Conservation (phyloP, 2,797 vertebrate species). For the Enteromius anoplus region DNA sequence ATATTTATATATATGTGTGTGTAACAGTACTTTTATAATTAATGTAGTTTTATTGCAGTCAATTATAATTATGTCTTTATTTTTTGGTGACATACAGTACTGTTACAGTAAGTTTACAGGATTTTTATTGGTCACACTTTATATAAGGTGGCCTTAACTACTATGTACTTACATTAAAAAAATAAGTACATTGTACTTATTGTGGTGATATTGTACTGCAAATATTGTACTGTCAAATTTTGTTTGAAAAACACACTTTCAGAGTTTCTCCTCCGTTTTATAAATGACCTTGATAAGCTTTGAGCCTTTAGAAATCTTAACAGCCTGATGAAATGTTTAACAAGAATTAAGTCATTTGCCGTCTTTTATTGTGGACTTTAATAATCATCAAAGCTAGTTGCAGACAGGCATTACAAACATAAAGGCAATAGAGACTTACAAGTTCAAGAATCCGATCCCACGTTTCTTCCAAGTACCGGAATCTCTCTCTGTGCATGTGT, state of each 20-base stretch:
- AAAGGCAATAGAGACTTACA: not conserved
- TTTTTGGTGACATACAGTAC: not conserved
- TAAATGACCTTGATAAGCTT: not conserved
- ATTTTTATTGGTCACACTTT: not conserved
- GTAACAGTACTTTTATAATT: not conserved
- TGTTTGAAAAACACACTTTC: not conserved
- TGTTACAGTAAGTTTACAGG: not conserved
- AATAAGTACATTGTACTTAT: too few relatives aligned
- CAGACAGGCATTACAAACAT: not conserved
- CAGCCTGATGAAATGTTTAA: not conserved
- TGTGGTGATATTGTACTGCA: too few relatives aligned
- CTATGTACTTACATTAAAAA: too few relatives aligned
- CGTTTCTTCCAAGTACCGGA: not conserved
- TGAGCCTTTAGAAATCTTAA: not conserved
- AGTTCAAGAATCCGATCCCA: not conserved
- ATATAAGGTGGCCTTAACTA: too few relatives aligned
- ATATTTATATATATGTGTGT: too few relatives aligned
- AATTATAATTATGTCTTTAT: not conserved
- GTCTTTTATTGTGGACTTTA: not conserved
- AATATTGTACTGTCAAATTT: not conserved
- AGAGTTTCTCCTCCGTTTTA: not conserved
- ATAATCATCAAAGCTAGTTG: not conserved
- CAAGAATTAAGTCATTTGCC: not conserved
- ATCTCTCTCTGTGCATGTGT: conserved; percentile 18
- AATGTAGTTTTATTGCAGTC: not conserved